Evolutionary conservation across 2,797 vertebrate genomes (phyloP).

Genomic region (Pampus argenteus): DNA sequence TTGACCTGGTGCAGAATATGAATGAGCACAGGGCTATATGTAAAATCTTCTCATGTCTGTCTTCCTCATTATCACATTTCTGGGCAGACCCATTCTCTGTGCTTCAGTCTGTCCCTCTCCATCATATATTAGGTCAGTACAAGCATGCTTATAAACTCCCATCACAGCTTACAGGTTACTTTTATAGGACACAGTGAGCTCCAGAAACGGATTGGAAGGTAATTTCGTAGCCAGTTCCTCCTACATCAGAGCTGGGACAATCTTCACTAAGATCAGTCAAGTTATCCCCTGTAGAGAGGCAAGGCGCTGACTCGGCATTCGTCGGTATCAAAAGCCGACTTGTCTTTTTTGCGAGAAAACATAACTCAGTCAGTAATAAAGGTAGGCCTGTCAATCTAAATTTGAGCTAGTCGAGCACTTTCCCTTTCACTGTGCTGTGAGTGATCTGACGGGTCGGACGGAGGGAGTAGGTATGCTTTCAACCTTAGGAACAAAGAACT

Average conservation of each 20-base stretch:
- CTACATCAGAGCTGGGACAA: slow-evolving; percentile 64
- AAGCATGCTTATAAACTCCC: slow-evolving; percentile 50
- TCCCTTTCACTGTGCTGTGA: slow-evolving; percentile 69
- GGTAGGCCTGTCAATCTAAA: slow-evolving; percentile 82
- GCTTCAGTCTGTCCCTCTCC: slow-evolving; percentile 38
- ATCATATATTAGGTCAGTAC: slow-evolving; percentile 49
- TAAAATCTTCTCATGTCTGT: slow-evolving; percentile 19
- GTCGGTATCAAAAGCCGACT: slow-evolving; percentile 76
- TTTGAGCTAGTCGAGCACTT: slow-evolving; percentile 76
- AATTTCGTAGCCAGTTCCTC: slow-evolving; percentile 75
- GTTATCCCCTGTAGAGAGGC: slow-evolving; percentile 64
- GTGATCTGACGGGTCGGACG: slow-evolving; percentile 71
- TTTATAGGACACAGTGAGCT: slow-evolving; percentile 65
- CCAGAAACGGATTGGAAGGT: slow-evolving; percentile 74
- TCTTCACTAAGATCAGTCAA: slow-evolving; percentile 76
- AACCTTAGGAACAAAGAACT: slow-evolving; percentile 71
- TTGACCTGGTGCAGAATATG: slow-evolving; percentile 24
- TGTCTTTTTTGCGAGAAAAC: slow-evolving; percentile 78
- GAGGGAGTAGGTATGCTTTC: slow-evolving; percentile 57
- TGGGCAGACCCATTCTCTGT: slow-evolving; percentile 15
- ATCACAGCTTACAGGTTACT: slow-evolving; percentile 55
- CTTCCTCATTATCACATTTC: slow-evolving; percentile 14
- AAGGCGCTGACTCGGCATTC: slow-evolving; percentile 78
- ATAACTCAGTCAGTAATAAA: slow-evolving; percentile 83
- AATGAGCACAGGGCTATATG: slow-evolving; percentile 25